A percentile compares a stretch with the other conserved stretches of the same genome.
Evolutionary conservation across 2,888 invertebrate species (phyloP).

Genomic region (Selenia dentaria): DNA sequence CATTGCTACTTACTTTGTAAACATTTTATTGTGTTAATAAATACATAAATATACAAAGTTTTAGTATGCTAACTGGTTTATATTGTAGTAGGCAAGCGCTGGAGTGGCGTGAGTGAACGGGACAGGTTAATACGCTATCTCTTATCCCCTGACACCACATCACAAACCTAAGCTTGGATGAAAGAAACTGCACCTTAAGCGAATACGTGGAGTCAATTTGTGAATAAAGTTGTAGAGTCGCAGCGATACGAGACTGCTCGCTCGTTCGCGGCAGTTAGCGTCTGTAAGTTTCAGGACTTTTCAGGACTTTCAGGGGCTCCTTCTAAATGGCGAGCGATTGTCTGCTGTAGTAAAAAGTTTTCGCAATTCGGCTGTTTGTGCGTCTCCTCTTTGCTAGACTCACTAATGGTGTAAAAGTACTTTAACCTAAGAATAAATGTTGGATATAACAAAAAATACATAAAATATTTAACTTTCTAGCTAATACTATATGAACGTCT

Average conservation of each 20-base stretch:
- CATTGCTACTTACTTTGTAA: too few relatives aligned
- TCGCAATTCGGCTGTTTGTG: conserved; percentile 37
- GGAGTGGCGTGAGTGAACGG: too few relatives aligned
- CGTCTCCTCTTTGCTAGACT: conserved; percentile 28
- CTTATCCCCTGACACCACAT: conserved; percentile 37
- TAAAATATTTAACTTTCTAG: too few relatives aligned
- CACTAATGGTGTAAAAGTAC: neutral
- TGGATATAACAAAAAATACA: too few relatives aligned
- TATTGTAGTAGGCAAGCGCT: too few relatives aligned
- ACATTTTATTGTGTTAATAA: too few relatives aligned
- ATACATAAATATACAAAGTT: too few relatives aligned
- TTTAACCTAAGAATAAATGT: too few relatives aligned
- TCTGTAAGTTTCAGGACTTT: conserved; percentile 47
- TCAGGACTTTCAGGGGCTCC: conserved; percentile 40
- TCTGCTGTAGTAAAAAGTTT: conserved; percentile 41
- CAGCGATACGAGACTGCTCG: conserved; percentile 51
- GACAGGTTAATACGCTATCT: conserved; percentile 38
- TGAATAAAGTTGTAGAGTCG: conserved; percentile 77
- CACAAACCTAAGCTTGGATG: conserved; percentile 63
- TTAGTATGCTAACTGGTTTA: too few relatives aligned
- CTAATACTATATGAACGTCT: too few relatives aligned
- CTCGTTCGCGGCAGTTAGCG: conserved; percentile 62
- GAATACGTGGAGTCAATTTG: conserved; percentile 83
- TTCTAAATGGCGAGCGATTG: conserved; percentile 38
- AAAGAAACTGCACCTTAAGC: conserved; percentile 83